A percentile compares a stretch with the other conserved stretches of the same genome.
phyloP scores from a whole-genome alignment of 2,113 vertebrate genomes.

The Charadrius vociferus region DNA sequence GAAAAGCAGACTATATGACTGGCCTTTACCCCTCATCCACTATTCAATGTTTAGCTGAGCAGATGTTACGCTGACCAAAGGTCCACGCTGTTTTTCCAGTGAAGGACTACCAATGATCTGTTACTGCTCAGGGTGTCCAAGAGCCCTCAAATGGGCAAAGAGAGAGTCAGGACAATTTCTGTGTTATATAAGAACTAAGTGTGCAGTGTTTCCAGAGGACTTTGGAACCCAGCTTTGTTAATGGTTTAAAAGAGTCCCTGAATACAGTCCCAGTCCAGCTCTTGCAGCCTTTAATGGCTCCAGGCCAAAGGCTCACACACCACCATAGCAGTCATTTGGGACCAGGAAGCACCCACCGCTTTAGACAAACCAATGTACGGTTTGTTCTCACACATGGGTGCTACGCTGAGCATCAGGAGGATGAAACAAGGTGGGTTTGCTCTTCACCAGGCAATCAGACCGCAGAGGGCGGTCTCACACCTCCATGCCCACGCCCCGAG shows the following conservation, averaged over 20 bases:
- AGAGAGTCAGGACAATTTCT: background rate
- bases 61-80: background rate
- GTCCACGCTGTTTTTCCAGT: background rate
- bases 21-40: background rate
- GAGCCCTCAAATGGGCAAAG: rapidly evolving
- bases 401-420: background rate
- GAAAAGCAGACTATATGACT: background rate
- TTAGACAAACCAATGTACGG: background rate
- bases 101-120: background rate
- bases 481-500: background rate
- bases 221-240: background rate
- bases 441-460: background rate
- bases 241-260: background rate
- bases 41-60: background rate
- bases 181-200: rapidly evolving
- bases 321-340: background rate
- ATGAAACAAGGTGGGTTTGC: background rate
- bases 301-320: background rate
- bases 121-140: background rate
- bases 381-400: background rate
- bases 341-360: background rate
- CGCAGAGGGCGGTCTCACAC: background rate
- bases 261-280: background rate
- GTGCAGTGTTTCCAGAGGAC: background rate
- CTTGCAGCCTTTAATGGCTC: background rate